These are phyloP conservation scores for Etheostoma spectabile DNA, from an alignment of 2,113 vertebrate genomes.

Conservation along the genomic window DNA sequence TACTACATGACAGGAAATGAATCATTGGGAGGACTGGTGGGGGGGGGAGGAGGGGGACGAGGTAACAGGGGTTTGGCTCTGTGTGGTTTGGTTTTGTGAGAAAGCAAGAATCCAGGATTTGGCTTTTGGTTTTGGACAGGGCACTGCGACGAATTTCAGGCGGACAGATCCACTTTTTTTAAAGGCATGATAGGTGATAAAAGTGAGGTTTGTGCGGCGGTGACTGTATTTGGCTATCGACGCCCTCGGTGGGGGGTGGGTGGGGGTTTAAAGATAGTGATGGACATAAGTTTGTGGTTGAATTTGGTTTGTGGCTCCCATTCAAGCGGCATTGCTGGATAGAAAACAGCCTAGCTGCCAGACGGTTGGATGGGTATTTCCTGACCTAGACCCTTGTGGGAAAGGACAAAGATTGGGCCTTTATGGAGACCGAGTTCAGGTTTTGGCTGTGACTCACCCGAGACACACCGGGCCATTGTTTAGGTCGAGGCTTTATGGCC, in stretches of 20 bases:
- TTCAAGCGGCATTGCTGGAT: slow-evolving; percentile 5
- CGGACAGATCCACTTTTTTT: slow-evolving; percentile 1
- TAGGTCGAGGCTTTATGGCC: slow-evolving; percentile 44
- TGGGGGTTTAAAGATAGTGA: neutral
- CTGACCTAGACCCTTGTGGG: slow-evolving; percentile 60
- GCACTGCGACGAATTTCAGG: neutral
- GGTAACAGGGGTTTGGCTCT: neutral
- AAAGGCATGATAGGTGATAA: slow-evolving; percentile 49
- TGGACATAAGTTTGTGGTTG: slow-evolving; percentile 3
- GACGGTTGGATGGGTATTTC: slow-evolving; percentile 54
- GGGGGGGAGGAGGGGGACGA: no score
- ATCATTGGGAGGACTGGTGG: neutral
- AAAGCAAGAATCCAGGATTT: slow-evolving; percentile 22
- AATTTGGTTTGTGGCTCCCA: slow-evolving; percentile 5
- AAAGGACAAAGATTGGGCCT: slow-evolving; percentile 28
- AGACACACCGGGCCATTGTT: slow-evolving; percentile 29
- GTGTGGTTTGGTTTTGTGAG: slow-evolving; percentile 44
- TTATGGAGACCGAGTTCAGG: slow-evolving; percentile 35
- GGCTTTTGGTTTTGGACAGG: slow-evolving; percentile 44
- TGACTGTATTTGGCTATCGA: slow-evolving; percentile 13
- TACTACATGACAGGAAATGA: slow-evolving; percentile 10
- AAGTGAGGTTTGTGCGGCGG: slow-evolving; percentile 33
- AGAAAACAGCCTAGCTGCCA: neutral
- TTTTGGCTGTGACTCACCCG: slow-evolving; percentile 56
- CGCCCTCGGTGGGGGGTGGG: slow-evolving; percentile 10